A percentile compares a stretch with the other conserved stretches of the same genome.
Evolutionary conservation across 1,140 invertebrate species (phyloP).

Genomic region (Heliconius eleuchia): DNA sequence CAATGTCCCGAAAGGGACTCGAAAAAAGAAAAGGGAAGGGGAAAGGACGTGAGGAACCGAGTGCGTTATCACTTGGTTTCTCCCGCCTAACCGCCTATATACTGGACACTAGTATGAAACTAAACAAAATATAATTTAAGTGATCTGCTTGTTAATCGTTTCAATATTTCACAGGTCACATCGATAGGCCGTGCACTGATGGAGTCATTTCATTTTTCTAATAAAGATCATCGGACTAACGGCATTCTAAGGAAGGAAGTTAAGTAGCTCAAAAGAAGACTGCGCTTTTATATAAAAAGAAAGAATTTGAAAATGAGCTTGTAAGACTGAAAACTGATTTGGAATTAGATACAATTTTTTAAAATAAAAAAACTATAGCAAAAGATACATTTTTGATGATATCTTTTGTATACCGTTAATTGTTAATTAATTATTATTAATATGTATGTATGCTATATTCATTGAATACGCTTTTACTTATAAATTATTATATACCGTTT

Average conservation of each 20-base stretch:
- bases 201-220: background rate
- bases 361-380: conserved; percentile 2
- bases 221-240: conserved; percentile 13
- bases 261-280: conserved; percentile 11
- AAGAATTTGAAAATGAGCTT: conserved; percentile 15
- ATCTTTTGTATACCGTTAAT: conserved; percentile 1
- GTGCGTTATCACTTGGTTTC: no score
- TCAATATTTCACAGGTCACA: background rate
- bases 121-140: no score
- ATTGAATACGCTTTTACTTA: conserved; percentile 5
- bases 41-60: no score
- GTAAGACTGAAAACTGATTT: conserved; percentile 14
- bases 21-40: no score
- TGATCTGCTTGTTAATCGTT: background rate
- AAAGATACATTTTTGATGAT: conserved; percentile 13
- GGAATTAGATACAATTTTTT: conserved; percentile 4
- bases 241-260: conserved; percentile 13
- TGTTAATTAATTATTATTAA: background rate
- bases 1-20: no score
- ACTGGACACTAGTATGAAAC: no score
- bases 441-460: conserved; percentile 8
- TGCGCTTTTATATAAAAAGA: conserved; percentile 2
- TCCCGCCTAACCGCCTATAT: no score
- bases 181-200: conserved; percentile 11
- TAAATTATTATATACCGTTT: background rate